A percentile compares a stretch with the other conserved stretches of the same genome.
Evolutionary conservation across 2,113 vertebrate species (phyloP).

Genomic region (Myocastor coypus): DNA sequence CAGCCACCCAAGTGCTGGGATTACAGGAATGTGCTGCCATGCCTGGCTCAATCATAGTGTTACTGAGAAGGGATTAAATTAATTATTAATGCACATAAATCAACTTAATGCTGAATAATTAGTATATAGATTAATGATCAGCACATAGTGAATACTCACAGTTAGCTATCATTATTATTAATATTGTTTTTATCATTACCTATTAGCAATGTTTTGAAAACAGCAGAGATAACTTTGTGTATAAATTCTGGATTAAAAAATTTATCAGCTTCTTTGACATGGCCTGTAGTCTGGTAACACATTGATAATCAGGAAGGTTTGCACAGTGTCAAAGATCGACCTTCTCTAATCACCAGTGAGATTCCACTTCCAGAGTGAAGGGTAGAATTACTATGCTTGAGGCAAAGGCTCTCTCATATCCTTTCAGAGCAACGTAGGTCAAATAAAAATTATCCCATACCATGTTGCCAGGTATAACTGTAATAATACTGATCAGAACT

Average conservation of each 20-base stretch:
- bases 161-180: constrained; percentile 45
- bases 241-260: constrained; percentile 40
- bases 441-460: not conserved
- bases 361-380: not conserved
- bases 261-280: not conserved
- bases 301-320: constrained; percentile 19
- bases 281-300: not conserved
- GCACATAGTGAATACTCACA: not conserved
- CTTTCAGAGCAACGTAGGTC: not conserved
- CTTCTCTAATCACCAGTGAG: not conserved
- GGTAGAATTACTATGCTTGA: not conserved
- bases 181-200: constrained; percentile 49
- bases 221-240: not conserved
- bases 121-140: constrained; percentile 26
- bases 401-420: not conserved
- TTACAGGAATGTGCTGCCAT: too few species aligned
- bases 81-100: constrained; percentile 51
- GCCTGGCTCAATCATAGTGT: constrained; percentile 4
- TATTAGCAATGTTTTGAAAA: constrained; percentile 47
- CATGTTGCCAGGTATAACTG: not conserved
- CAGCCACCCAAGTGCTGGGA: too few species aligned
- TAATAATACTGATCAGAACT: not conserved
- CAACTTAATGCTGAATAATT: constrained; percentile 44
- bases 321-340: not conserved
- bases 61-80: constrained; percentile 45